Evolutionary conservation across 2,797 vertebrate species (phyloP), one percentile per base, ranked within the genome.

Genomic region (Lithobates sylvaticus): DNA sequence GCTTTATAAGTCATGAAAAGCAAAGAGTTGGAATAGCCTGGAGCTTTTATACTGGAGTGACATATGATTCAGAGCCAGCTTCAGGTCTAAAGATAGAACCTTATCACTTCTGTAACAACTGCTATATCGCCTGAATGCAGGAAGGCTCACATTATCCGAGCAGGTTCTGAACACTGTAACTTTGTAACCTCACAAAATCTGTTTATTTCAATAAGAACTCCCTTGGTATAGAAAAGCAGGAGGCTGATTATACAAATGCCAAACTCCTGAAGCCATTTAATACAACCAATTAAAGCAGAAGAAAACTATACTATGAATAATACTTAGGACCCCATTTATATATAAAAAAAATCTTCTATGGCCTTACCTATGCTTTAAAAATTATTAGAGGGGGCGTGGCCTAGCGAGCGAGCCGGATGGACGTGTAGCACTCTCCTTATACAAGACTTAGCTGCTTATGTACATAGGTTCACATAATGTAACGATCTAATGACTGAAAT

Each of bases 41-140:
- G 26, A 78, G 76, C 76, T 10, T 54, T 42, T 13, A 65, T 42
- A 65, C 39, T 3, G 76, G 12, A 78, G 12, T 64, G 58, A 78
- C 32, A 32, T n/a, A 58, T n/a, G 26, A 64, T 77, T 65, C 23
- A 65, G 54, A 65, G 34, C 10, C 34, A 78, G 76, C 76, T 32
- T 78, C 58, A 26, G 76, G 76, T 65, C 23, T 78, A 78, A 42
- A 78, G 21, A 42, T 34, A 61, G 54, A 26, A 26, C 76, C 76
- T 18, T 78, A n/a, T 78, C 76, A 42, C 76, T 64, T 78, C 76
- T 65, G 16, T 78, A 65, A 77, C 10, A 64, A 42, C 54, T 18
- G 50, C 50, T n/a, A 39, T n/a, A 34, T 23, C 58, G 36, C 3
- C 9, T 58, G 32, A 61, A 78, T 26, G 26, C 13, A 10, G 34